These are phyloP conservation scores for Cydia splendana DNA, from an alignment of 1,140 invertebrate genomes.

Conservation along the genomic window DNA sequence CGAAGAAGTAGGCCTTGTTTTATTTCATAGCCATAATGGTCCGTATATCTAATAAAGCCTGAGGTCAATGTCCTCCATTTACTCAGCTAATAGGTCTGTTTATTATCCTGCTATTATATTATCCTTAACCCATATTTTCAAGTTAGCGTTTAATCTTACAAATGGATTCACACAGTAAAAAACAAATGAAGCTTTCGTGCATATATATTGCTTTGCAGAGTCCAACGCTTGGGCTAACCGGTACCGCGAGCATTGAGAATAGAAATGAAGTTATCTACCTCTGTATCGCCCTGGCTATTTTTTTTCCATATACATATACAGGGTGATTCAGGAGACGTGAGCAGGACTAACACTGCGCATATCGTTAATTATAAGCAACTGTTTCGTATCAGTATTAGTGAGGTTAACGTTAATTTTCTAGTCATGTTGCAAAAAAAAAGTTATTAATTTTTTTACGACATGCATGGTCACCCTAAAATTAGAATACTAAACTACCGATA, in stretches of 20 bases:
- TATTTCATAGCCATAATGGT: neutral
- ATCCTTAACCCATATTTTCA: conserved; percentile 13
- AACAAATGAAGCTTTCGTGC: neutral
- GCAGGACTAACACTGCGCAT: too few species aligned
- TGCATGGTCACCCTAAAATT: too few species aligned
- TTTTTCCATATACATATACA: too few species aligned
- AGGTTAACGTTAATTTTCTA: too few species aligned
- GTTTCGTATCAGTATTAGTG: too few species aligned
- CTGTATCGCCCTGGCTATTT: too few species aligned
- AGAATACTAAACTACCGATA: too few species aligned
- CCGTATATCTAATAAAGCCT: neutral
- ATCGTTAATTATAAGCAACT: too few species aligned
- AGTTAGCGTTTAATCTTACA: conserved; percentile 1
- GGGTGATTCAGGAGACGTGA: too few species aligned
- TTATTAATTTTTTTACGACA: too few species aligned
- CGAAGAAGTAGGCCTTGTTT: neutral
- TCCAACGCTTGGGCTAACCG: neutral
- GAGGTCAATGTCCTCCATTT: neutral
- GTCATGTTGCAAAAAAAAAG: too few species aligned
- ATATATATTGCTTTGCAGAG: neutral
- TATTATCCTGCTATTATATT: conserved; percentile 11
- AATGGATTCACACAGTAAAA: conserved; percentile 3
- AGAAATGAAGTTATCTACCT: neutral
- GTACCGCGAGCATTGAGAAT: neutral
- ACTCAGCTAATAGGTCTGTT: neutral